Conservation (phyloP, 53 echinoderm and acorn worm species). For the Pentamera pediparva region DNA sequence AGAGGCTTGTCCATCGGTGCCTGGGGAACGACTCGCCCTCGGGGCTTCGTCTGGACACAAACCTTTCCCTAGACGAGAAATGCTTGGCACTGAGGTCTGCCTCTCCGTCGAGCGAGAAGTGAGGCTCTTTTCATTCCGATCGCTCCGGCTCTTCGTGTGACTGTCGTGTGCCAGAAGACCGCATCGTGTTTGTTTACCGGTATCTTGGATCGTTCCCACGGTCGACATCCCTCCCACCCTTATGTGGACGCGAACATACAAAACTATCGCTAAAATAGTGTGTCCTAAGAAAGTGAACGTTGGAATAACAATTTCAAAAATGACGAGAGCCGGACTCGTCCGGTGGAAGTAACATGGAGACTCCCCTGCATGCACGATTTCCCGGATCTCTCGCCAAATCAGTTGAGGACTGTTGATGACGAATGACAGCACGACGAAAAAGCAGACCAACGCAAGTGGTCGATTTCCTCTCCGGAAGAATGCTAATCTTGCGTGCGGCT, state of each 20-base stretch:
- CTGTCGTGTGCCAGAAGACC: too few species aligned
- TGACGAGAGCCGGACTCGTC: neutral
- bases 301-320: neutral
- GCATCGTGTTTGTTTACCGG: too few species aligned
- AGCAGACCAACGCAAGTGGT: neutral
- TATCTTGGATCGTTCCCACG: too few species aligned
- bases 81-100: too few species aligned
- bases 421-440: neutral
- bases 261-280: neutral
- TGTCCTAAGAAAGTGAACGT: neutral
- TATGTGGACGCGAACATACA: conserved; percentile 1
- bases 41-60: too few species aligned
- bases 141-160: too few species aligned
- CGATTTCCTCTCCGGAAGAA: neutral
- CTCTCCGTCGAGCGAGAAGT: too few species aligned
- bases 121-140: too few species aligned
- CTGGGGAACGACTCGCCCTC: too few species aligned
- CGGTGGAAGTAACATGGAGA: neutral
- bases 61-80: too few species aligned
- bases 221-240: too few species aligned
- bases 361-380: neutral
- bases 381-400: conserved; percentile 5
- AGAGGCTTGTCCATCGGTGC: too few species aligned
- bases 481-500: neutral
- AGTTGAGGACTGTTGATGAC: conserved; percentile 1